Evolutionary conservation across 2,113 vertebrate species (phyloP).

Genomic region (Phylloscopus trochiloides): DNA sequence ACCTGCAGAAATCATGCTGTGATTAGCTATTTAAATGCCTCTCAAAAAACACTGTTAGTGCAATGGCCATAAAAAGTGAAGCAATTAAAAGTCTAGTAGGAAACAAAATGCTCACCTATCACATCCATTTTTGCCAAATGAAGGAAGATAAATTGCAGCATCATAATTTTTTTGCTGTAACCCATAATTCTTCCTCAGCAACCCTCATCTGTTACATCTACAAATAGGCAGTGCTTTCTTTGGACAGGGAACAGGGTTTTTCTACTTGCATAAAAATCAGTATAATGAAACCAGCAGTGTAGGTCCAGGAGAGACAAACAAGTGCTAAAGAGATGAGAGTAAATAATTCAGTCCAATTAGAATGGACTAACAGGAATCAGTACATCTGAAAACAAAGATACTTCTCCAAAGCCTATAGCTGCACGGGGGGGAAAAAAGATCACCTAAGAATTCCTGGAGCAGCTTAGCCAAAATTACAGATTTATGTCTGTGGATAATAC

Average conservation of each 20-base stretch:
- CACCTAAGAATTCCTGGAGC: not conserved
- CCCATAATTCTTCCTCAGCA: not conserved
- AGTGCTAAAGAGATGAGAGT: not conserved
- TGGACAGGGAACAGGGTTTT: not conserved
- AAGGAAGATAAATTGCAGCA: not conserved
- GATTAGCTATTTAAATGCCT: not conserved
- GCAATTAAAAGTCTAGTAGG: not conserved
- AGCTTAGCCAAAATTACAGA: not conserved
- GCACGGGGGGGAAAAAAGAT: rapidly evolving
- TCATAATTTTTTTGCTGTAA: not conserved
- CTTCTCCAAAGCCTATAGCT: not conserved
- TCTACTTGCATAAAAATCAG: not conserved
- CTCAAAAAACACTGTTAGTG: not conserved
- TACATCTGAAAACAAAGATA: not conserved
- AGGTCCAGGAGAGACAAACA: not conserved
- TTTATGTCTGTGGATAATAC: not conserved
- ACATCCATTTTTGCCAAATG: not conserved
- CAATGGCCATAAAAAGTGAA: not conserved
- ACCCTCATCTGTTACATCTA: not conserved
- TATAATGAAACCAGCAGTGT: not conserved
- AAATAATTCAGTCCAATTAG: not conserved
- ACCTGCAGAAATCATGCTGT: not conserved
- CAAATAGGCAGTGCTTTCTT: not conserved
- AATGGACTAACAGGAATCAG: not conserved
- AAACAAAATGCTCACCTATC: not conserved